Evolutionary conservation across 2,888 invertebrate genomes (phyloP).

Genomic region (Macrosiphum euphorbiae): DNA sequence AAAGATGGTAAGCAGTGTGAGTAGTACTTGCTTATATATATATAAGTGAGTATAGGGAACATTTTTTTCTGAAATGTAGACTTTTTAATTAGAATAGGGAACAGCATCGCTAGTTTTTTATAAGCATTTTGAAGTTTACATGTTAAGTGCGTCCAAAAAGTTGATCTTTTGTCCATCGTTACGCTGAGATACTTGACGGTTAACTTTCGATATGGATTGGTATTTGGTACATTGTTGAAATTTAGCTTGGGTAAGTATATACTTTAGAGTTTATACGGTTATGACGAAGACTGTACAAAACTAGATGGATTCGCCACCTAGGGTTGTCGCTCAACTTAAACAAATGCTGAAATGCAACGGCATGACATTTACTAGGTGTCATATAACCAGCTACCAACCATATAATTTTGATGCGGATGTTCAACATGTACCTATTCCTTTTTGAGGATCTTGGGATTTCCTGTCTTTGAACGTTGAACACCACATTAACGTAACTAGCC

Average conservation of each 20-base stretch:
- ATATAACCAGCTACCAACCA: background rate
- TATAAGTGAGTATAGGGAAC: background rate
- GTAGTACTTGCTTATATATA: background rate
- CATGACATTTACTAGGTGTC: background rate
- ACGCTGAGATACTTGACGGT: background rate
- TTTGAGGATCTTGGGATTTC: background rate
- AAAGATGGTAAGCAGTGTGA: background rate
- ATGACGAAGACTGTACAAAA: no score
- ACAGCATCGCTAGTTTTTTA: no score
- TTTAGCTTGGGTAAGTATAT: no score
- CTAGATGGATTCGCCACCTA: background rate
- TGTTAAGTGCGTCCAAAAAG: no score
- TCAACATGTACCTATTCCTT: background rate
- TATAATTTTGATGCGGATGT: background rate
- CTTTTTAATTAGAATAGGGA: background rate
- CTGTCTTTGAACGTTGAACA: background rate
- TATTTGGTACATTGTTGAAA: no score
- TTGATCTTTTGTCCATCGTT: background rate
- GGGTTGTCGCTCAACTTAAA: background rate
- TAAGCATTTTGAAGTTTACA: no score
- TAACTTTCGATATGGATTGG: no score
- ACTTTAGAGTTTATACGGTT: no score
- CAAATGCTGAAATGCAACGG: background rate
- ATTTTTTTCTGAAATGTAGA: background rate
- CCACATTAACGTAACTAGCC: background rate